Evolutionary conservation across 2,113 vertebrate genomes (phyloP).

Genomic region (Lycaon pictus): DNA sequence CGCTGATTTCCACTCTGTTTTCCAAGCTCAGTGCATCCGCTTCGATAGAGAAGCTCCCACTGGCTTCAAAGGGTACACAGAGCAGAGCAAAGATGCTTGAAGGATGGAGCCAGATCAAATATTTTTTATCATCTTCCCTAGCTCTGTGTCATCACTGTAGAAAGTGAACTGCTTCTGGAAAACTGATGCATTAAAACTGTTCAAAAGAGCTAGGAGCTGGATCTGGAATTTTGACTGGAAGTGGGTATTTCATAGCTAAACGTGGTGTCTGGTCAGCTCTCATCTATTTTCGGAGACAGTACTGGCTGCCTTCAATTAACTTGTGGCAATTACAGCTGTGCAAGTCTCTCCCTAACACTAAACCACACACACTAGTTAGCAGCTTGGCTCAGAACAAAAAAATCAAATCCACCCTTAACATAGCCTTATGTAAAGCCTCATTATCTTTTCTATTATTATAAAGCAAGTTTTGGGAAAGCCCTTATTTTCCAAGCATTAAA

Average conservation of each 20-base stretch:
- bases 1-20: slow-evolving; percentile 52
- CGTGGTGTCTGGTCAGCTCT: background rate
- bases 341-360: background rate
- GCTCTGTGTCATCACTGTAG: slow-evolving; percentile 27
- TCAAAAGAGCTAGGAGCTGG: slow-evolving; percentile 26
- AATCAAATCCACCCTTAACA: slow-evolving; percentile 16
- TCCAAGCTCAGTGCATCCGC: background rate
- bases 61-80: slow-evolving; percentile 11
- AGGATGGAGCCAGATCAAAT: background rate
- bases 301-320: background rate
- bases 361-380: background rate
- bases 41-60: background rate
- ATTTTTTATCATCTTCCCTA: slow-evolving; percentile 28
- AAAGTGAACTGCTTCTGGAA: slow-evolving; percentile 40
- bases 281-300: background rate
- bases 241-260: background rate
- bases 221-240: slow-evolving; percentile 46
- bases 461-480: background rate
- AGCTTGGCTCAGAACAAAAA: slow-evolving; percentile 16
- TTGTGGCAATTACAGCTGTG: background rate
- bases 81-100: background rate
- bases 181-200: slow-evolving; percentile 27
- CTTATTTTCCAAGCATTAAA: slow-evolving; percentile 39
- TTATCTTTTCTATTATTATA: background rate
- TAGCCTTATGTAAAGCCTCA: background rate